Percentiles rank a stretch among this genome's conserved stretches.
phyloP scores from a whole-genome alignment of 2,888 invertebrate species.

The Papilio demoleus region DNA sequence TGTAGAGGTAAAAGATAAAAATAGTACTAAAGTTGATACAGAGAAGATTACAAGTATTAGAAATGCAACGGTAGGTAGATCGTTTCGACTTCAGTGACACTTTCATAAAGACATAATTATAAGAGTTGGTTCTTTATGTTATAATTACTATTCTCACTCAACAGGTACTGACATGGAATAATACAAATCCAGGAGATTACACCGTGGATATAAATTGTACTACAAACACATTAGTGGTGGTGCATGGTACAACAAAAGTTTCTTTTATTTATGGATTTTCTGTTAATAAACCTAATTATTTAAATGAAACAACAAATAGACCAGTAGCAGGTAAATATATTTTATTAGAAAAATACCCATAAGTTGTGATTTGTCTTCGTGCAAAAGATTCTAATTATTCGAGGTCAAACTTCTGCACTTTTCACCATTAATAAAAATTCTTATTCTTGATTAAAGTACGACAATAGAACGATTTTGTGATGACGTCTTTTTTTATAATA shows the following conservation, averaged over 20 bases:
- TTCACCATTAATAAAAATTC: too few relatives aligned
- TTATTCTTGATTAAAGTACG: too few relatives aligned
- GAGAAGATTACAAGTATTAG: background rate
- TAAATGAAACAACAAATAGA: conserved; percentile 26
- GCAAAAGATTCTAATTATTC: background rate
- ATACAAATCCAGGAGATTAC: conserved; percentile 22
- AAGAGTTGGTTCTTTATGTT: background rate
- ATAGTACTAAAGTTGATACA: conserved; percentile 7
- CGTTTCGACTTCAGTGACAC: too few relatives aligned
- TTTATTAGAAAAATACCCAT: too few relatives aligned
- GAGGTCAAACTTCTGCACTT: too few relatives aligned
- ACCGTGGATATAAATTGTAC: conserved; percentile 11
- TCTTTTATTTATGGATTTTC: conserved; percentile 34
- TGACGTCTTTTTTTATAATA: too few relatives aligned
- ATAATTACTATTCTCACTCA: background rate
- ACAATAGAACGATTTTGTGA: too few relatives aligned
- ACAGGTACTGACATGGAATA: conserved; percentile 4
- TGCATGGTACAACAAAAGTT: conserved; percentile 26
- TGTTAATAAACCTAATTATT: conserved; percentile 8
- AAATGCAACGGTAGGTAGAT: background rate
- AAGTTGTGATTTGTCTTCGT: too few relatives aligned
- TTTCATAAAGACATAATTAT: too few relatives aligned
- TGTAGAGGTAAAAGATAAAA: background rate
- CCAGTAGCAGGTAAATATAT: conserved; percentile 33
- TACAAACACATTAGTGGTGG: conserved; percentile 14